Evolutionary conservation across 2,888 invertebrate genomes (phyloP).

Genomic region (Arctia plantaginis): DNA sequence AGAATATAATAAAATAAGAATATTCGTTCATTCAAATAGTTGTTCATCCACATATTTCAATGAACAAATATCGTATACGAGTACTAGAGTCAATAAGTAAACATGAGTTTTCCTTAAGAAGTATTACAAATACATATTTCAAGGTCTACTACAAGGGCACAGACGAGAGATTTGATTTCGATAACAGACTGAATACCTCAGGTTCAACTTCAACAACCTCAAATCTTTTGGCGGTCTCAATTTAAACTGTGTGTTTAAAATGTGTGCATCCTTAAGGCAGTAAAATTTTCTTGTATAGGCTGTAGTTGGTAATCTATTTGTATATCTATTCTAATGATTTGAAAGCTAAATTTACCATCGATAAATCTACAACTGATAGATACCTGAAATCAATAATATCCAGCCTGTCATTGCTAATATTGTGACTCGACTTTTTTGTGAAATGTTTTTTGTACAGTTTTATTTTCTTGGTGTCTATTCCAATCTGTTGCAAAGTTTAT

Average conservation of each 20-base stretch:
- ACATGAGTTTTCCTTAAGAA: conserved; percentile 25
- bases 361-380: not conserved
- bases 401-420: not conserved
- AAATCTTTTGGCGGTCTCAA: conserved; percentile 31
- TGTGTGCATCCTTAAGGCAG: conserved; percentile 29
- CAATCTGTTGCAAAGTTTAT: not conserved
- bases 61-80: not conserved
- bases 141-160: conserved; percentile 37
- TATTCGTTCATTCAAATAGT: not conserved
- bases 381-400: not conserved
- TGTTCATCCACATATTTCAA: not conserved
- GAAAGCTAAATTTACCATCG: conserved; percentile 28
- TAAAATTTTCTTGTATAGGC: conserved; percentile 32
- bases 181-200: not conserved
- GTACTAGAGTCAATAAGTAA: conserved; percentile 29
- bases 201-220: conserved; percentile 28
- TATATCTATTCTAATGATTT: too few species aligned
- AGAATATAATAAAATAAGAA: not conserved
- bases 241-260: conserved; percentile 40
- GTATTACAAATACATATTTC: conserved; percentile 40
- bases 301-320: conserved; percentile 45
- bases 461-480: not conserved
- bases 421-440: not conserved
- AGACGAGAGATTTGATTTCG: conserved; percentile 25
- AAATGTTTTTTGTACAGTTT: not conserved